Evolutionary conservation across 2,797 vertebrate species (phyloP).

Genomic region (Aphelocoma californica): DNA sequence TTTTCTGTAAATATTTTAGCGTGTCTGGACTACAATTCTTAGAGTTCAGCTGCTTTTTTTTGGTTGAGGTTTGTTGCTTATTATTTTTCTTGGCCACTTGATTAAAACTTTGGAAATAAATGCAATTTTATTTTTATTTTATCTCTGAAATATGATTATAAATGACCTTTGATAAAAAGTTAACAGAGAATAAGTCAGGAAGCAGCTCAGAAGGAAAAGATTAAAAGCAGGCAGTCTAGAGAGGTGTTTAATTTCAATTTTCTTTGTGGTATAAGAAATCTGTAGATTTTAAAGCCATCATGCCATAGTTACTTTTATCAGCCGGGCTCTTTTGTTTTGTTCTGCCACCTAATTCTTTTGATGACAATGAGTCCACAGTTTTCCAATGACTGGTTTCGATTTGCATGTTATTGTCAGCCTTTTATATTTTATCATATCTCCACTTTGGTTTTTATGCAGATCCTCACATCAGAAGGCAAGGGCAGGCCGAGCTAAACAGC

Average conservation of each 20-base stretch:
- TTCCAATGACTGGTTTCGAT: slow-evolving; percentile 74
- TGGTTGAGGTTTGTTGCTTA: not conserved
- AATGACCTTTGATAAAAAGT: slow-evolving; percentile 67
- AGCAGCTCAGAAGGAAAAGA: slow-evolving; percentile 52
- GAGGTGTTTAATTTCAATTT: slow-evolving; percentile 66
- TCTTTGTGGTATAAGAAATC: slow-evolving; percentile 65
- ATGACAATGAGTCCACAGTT: slow-evolving; percentile 74
- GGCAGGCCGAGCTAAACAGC: slow-evolving; percentile 78
- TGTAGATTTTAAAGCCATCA: slow-evolving; percentile 62
- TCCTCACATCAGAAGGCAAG: slow-evolving; percentile 72
- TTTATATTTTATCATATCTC: slow-evolving; percentile 74
- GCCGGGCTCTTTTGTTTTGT: slow-evolving; percentile 75
- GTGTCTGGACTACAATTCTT: not conserved
- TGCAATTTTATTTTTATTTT: slow-evolving; percentile 33
- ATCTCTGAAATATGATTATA: slow-evolving; percentile 61
- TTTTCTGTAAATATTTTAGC: not conserved
- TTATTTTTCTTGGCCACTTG: not conserved
- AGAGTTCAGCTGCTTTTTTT: not conserved
- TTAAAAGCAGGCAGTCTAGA: slow-evolving; percentile 66
- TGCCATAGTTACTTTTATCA: slow-evolving; percentile 78
- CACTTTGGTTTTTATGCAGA: slow-evolving; percentile 79
- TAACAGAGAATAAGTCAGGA: slow-evolving; percentile 51
- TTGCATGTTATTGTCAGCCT: slow-evolving; percentile 78
- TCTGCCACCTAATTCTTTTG: slow-evolving; percentile 83
- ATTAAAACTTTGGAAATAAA: slow-evolving; percentile 47